These are phyloP conservation scores for Chouioia cunea DNA, from an alignment of 2,888 invertebrate genomes.

Conservation along the genomic window DNA sequence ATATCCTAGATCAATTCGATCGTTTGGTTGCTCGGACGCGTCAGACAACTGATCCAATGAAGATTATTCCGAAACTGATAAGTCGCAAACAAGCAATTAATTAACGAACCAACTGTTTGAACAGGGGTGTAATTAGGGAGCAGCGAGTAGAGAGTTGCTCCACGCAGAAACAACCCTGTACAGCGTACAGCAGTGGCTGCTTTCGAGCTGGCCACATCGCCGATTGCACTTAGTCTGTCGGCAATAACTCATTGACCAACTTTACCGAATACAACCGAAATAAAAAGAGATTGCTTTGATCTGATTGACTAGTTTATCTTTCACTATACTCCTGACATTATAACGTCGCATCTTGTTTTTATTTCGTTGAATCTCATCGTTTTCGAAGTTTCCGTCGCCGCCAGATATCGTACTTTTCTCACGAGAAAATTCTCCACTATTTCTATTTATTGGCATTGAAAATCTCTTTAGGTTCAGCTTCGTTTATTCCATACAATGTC, in stretches of 20 bases:
- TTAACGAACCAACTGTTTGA: slow-evolving; percentile 8
- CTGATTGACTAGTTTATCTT: slow-evolving; percentile 40
- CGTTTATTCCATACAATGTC: slow-evolving; percentile 1
- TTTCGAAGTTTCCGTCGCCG: background rate
- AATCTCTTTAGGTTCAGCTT: slow-evolving; percentile 13
- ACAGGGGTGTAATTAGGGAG: slow-evolving; percentile 24
- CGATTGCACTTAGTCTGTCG: slow-evolving; percentile 13
- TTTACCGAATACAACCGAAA: slow-evolving; percentile 2
- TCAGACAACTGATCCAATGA: slow-evolving; percentile 8
- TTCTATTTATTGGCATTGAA: slow-evolving; percentile 25
- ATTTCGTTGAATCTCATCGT: slow-evolving; percentile 11
- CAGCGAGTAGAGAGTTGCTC: background rate
- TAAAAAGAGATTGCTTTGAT: slow-evolving; percentile 18
- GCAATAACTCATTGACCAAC: slow-evolving; percentile 27
- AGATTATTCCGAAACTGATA: background rate
- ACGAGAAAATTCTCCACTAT: slow-evolving; percentile 1
- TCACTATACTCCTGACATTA: slow-evolving; percentile 3
- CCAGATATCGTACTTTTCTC: background rate
- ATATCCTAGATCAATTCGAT: too few species aligned
- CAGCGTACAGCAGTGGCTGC: slow-evolving; percentile 3
- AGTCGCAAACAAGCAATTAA: slow-evolving; percentile 10
- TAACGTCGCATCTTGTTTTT: too few species aligned
- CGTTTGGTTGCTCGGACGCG: slow-evolving; percentile 4
- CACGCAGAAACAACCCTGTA: background rate
- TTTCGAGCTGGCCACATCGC: slow-evolving; percentile 1